phyloP scores from a whole-genome alignment of 2,888 invertebrate genomes.

The Schizotus pectinicornis region DNA sequence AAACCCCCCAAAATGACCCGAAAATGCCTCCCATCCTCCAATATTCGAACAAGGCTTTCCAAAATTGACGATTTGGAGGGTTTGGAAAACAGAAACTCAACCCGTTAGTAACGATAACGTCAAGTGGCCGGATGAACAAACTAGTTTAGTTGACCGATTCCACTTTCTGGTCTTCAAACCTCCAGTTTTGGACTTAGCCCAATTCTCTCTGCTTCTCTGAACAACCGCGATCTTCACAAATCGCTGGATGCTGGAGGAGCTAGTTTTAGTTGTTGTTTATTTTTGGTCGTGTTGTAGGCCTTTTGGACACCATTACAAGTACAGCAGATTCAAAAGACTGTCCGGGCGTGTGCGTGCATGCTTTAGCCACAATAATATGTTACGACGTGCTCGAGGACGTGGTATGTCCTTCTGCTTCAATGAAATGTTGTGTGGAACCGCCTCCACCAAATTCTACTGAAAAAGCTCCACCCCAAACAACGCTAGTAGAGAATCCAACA shows the following conservation, averaged over 20 bases:
- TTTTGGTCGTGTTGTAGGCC: constrained; percentile 63
- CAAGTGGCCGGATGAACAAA: no score
- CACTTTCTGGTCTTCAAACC: no score
- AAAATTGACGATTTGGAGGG: no score
- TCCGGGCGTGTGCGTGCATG: constrained; percentile 87
- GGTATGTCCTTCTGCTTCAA: constrained; percentile 77
- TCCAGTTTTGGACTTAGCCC: no score
- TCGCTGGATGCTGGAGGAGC: not conserved
- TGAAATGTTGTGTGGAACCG: constrained; percentile 85
- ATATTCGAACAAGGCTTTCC: no score
- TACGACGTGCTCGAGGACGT: constrained; percentile 84
- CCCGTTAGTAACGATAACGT: no score
- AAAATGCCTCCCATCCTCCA: no score
- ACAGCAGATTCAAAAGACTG: constrained; percentile 86
- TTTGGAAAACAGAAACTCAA: no score
- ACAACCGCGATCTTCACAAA: no score
- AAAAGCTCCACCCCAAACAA: constrained; percentile 36
- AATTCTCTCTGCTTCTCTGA: not conserved
- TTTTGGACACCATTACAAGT: constrained; percentile 83
- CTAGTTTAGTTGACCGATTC: no score
- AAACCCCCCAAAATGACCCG: no score
- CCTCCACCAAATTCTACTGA: constrained; percentile 65
- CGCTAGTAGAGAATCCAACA: constrained; percentile 50
- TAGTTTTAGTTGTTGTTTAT: not conserved
- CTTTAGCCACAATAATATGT: constrained; percentile 84